Base-by-base conservation (phyloP, 2,113 vertebrate genomes). In the Triplophysa rosa region DNA sequence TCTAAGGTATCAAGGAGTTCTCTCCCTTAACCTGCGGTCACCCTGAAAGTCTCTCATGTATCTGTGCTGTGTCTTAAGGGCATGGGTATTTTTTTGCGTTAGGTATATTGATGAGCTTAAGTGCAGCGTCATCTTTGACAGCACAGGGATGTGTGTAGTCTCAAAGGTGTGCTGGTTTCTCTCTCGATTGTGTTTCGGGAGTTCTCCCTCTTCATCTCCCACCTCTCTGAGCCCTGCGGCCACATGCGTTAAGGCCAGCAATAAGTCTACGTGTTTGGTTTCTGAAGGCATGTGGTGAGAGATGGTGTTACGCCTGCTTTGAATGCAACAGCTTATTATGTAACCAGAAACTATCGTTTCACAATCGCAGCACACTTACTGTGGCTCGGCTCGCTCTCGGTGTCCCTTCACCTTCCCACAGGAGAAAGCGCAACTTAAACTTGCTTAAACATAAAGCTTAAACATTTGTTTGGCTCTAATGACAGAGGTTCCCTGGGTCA, bases 321-420 rank as follows among this genome's bases (percentile, higher is more conserved):
- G 89, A 92, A 91, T 85, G 88, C 85, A 89, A 84, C 90, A 89
- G 90, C 86, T 91, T 90, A 93, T 92, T 92, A 90, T 90, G 92
- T 91, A 93, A 92, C 87, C 77, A 71, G 91, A 93, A 85, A 90
- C 92, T 87, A 90, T 87, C 91, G 90, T 92, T 90, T 93, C 90
- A 89, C 90, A 90, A 91, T 91, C 88, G 79, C 85, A 87, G 90
- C 89, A 90, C 92, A 91, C 92, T 92, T 93, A 90, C 78, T 59
- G 73, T n/a, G 77, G 86, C 90, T 91, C 85, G 75, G 56, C 47
- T 17, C 37, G 67, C 69, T 62, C 59, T 37, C 59, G 47, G 47
- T 40, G 61, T 49, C 40, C 52, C 8, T 40, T 26, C 26, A 19
- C 11, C 14, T 56, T 33, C 26, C 40, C 59, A 54, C 24, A 69